Evolutionary conservation across 1,140 invertebrate species (phyloP), one percentile per base, ranked within the genome.

Genomic region (Dendrolimus kikuchii): DNA sequence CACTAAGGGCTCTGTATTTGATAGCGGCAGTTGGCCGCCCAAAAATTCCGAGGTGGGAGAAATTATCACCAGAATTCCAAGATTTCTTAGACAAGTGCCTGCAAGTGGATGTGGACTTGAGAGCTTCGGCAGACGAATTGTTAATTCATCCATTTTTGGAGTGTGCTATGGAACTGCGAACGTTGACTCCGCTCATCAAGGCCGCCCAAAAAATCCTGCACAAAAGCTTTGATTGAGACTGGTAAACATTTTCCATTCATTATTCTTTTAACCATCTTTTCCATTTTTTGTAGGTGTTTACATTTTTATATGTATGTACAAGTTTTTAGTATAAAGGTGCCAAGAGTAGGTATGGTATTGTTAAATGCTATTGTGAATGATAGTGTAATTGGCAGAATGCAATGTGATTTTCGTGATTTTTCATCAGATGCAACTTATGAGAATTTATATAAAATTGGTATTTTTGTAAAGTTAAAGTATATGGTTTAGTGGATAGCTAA

Each of bases 21-120:
- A 99, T 99, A 58, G 97, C 98, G 23, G 95, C 97, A 0, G 96
- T 97, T 66, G 98, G 98, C 3, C 93, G 97, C 68, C 98, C 98
- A 7, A 92, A 95, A 59, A 94, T 99, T 66, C 92, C 94, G 5
- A 91, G 93, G 59, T 96, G 95, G 91, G 90, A 94, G 8, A 92
- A 91, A 51, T 82, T 98, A 6, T 95, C 96, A 41, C 86, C 91
- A 0, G 89, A 88, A 48, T 91, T 96, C 58, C 91, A 92, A 74
- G 90, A 96, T 76, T 98, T 99, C 78, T 88, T 99, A 38, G 95
- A 98, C 85, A 90, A 92, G 58, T 99, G 97, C 80, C 89, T 99
- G 6, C 93, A 98, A 81, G 96, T 98, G 1, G 95, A 98, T 74
- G 96, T 98, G 0, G 95, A 98, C 49, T 90, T 92, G 52, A 89